These are phyloP conservation scores for Potamilus streckersoni DNA, from an alignment of 1,140 invertebrate genomes.

Conservation along the genomic window DNA sequence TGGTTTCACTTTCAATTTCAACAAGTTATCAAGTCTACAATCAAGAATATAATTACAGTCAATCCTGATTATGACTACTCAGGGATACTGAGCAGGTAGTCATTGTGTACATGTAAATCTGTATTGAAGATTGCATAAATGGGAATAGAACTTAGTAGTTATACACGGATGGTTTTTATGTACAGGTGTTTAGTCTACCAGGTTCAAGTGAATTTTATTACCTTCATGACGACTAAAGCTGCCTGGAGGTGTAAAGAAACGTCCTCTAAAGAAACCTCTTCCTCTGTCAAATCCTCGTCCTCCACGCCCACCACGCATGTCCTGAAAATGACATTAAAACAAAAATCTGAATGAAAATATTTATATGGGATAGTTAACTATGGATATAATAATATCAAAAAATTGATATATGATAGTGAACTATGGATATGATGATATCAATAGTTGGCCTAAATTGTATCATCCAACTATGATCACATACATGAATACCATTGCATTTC, in stretches of 20 bases:
- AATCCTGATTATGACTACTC: not conserved
- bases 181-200: not conserved
- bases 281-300: constrained; percentile 57
- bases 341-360: not conserved
- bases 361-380: not conserved
- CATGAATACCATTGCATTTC: too few species aligned
- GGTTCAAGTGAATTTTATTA: constrained; percentile 14
- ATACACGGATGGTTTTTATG: not conserved
- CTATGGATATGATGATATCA: not conserved
- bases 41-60: too few species aligned
- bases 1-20: too few species aligned
- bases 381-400: not conserved
- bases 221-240: constrained; percentile 52
- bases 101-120: not conserved
- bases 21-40: too few species aligned
- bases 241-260: constrained; percentile 61
- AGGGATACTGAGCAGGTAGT: not conserved
- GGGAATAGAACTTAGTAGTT: not conserved
- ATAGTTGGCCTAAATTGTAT: not conserved
- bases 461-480: not conserved
- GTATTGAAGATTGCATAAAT: not conserved
- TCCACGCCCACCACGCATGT: constrained; percentile 38
- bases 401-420: not conserved
- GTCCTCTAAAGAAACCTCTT: constrained; percentile 43
- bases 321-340: constrained; percentile 30